phyloP scores from a whole-genome alignment of 2,888 invertebrate species.

The Lepidochrysops patricia region DNA sequence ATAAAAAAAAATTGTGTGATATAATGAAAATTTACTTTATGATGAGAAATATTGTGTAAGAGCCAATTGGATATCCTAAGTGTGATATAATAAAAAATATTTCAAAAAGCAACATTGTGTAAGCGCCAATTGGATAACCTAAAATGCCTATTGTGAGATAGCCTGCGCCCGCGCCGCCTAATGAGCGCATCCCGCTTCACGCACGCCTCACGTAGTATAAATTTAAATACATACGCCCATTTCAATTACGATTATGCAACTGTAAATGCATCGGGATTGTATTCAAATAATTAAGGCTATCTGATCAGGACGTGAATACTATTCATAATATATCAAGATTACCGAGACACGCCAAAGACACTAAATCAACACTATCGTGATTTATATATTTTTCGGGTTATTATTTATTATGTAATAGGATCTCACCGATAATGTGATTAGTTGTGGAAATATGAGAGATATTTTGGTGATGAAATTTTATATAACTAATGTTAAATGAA shows the following conservation, averaged over 20 bases:
- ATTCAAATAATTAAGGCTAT: slow-evolving; percentile 18
- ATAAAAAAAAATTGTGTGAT: no score
- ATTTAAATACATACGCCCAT: slow-evolving; percentile 49
- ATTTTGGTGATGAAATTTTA: background rate
- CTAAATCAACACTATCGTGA: background rate
- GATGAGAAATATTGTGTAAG: no score
- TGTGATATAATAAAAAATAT: no score
- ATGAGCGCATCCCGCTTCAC: slow-evolving; percentile 62
- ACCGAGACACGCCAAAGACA: slow-evolving; percentile 8
- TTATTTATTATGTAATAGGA: background rate
- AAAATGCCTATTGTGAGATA: slow-evolving; percentile 52
- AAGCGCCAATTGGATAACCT: slow-evolving; percentile 38
- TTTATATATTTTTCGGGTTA: background rate
- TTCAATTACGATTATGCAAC: slow-evolving; percentile 40
- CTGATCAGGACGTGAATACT: slow-evolving; percentile 32
- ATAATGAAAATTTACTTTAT: no score
- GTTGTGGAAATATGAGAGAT: background rate
- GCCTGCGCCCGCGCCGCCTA: slow-evolving; percentile 58
- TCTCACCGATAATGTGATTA: background rate
- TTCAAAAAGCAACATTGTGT: no score
- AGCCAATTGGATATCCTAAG: no score
- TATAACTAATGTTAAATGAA: no score
- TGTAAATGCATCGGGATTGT: slow-evolving; percentile 19
- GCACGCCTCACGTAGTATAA: slow-evolving; percentile 51
- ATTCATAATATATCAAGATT: slow-evolving; percentile 21